Percentiles rank a stretch among this genome's conserved stretches.
Evolutionary conservation across 2,113 vertebrate species (phyloP).

Genomic region (Rostratula benghalensis): DNA sequence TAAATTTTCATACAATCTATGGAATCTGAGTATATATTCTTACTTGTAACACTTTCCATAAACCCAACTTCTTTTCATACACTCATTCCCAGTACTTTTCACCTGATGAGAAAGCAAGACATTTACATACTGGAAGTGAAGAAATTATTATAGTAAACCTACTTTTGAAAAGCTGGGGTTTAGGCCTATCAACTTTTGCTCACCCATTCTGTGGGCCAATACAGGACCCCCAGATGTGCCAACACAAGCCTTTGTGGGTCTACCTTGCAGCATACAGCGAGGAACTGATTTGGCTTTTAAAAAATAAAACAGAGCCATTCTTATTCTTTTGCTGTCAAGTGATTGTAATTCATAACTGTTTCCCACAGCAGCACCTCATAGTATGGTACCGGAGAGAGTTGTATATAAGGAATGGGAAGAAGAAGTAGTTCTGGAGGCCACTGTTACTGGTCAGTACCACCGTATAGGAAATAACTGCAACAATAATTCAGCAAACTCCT

Average conservation of each 20-base stretch:
- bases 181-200: neutral
- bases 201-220: neutral
- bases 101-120: neutral
- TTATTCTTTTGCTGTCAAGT: neutral
- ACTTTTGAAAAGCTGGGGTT: neutral
- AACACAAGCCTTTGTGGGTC: neutral
- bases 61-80: neutral
- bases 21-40: neutral
- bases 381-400: neutral
- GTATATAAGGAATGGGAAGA: neutral
- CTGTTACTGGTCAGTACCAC: neutral
- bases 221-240: neutral
- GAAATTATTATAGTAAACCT: neutral
- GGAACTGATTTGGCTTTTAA: neutral
- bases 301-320: neutral
- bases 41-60: neutral
- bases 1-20: neutral
- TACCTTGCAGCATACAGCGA: neutral
- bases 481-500: neutral
- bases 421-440: neutral
- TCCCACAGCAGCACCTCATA: neutral
- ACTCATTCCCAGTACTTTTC: neutral
- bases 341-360: neutral
- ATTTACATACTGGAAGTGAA: neutral
- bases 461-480: neutral